Base-by-base conservation (phyloP, 2,113 vertebrate genomes). In the Psammodynastes pulverulentus region DNA sequence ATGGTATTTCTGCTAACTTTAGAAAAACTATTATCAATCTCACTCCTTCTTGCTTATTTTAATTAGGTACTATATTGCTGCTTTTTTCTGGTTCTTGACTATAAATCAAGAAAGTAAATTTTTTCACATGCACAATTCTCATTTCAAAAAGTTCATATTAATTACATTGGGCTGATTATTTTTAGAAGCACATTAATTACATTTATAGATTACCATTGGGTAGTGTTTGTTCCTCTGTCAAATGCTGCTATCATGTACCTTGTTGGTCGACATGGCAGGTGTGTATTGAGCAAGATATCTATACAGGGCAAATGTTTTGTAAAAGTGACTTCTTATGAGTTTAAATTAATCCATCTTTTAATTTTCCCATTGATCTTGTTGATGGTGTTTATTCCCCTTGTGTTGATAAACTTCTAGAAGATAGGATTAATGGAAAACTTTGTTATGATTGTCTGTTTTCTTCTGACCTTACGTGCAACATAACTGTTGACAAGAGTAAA, bases 321-420 rank as follows among this genome's bases (percentile, higher is more conserved):
- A 58, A 58, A 58, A 10, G 8, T 58, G 24, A 58, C 24, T 58
- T 58, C 24, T 26, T 26, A 58, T 58, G 9, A 9, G 8, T 58
- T 58, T 26, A 24, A 58, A 58, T 26, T 58, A 58, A 58, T 58
- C 26, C 46, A 29, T 46, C 94, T 91, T 94, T 95, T 93, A 94
- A 51, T 94, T 95, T 89, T 58, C 23, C 45, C 94, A 92, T 26
- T 45, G 91, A 0, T 94, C 92, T 49, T 48, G 24, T 92, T 89
- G 26, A 88, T 87, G 91, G 29, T 24, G 23, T 39, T 91, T 91
- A 51, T 91, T 89, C 90, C 91, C 29, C 58, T 94, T 90, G 87
- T 67, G 4, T 58, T 48, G 29, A 17, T 93, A 86, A 79, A 91
- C n/a, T 34, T n/a, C 23, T 29, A 49, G 1, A 56, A 2, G 85